A percentile compares a stretch with the other conserved stretches of the same genome.
phyloP scores from a whole-genome alignment of 2,888 invertebrate genomes.

The Saturnia japonica region DNA sequence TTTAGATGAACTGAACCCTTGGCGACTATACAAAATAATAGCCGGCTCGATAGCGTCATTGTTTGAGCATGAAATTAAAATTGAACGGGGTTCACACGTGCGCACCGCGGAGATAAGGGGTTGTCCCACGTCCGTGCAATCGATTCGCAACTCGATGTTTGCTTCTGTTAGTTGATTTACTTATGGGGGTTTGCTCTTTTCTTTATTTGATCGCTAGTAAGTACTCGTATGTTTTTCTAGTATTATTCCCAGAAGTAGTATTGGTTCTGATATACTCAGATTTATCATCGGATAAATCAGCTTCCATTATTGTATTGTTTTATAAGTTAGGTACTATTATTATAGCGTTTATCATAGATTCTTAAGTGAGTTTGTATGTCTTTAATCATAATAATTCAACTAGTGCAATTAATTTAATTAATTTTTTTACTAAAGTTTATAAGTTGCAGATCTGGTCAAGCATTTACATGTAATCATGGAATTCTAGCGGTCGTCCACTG shows the following conservation, averaged over 20 bases:
- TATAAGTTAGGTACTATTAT: too few relatives aligned
- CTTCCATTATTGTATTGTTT: conserved; percentile 14
- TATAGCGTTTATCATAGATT: too few relatives aligned
- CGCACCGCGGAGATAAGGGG: conserved; percentile 77
- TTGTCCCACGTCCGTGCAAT: conserved; percentile 60
- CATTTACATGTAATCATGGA: background rate
- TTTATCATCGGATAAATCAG: conserved; percentile 40
- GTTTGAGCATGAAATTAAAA: conserved; percentile 83
- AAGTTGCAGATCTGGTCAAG: too few relatives aligned
- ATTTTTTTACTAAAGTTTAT: too few relatives aligned
- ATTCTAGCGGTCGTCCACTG: too few relatives aligned
- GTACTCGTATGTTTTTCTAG: conserved; percentile 51
- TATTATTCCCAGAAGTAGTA: conserved; percentile 46
- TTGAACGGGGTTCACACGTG: conserved; percentile 81
- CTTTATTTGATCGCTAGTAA: conserved; percentile 66
- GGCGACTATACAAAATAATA: conserved; percentile 78
- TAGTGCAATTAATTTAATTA: too few relatives aligned
- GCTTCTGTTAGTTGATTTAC: conserved; percentile 63
- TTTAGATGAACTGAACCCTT: conserved; percentile 80
- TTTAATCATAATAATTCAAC: too few relatives aligned
- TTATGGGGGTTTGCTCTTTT: conserved; percentile 74
- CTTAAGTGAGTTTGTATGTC: too few relatives aligned
- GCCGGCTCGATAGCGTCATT: conserved; percentile 79
- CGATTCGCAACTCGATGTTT: conserved; percentile 69
- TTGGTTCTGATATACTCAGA: conserved; percentile 45